Percentiles rank a stretch among this genome's conserved stretches.
Evolutionary conservation across 2,888 invertebrate species (phyloP).

Genomic region (Eutolmus rufibarbis): DNA sequence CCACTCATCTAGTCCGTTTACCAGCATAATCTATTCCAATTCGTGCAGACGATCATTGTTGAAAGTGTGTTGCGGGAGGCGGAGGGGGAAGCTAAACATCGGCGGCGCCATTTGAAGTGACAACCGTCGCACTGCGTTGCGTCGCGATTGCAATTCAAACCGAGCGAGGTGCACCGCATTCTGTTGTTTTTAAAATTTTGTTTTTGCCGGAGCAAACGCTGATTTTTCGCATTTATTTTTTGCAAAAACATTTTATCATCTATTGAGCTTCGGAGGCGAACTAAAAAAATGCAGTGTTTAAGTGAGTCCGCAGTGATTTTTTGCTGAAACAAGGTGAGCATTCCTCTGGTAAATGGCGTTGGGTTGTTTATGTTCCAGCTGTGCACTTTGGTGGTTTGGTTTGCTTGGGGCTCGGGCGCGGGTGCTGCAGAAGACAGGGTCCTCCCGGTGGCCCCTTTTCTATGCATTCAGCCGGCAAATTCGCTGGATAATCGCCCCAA

Average conservation of each 20-base stretch:
- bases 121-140: neutral
- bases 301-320: neutral
- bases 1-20: neutral
- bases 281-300: neutral
- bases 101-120: neutral
- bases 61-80: neutral
- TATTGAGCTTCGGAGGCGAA: neutral
- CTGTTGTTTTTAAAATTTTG: neutral
- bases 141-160: neutral
- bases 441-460: neutral
- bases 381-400: neutral
- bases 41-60: neutral
- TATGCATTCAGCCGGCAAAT: neutral
- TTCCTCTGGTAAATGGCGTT: neutral
- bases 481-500: neutral
- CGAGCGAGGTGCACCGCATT: neutral
- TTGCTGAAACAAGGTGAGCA: conserved; percentile 3
- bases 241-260: neutral
- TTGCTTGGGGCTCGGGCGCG: neutral
- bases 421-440: neutral
- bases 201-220: neutral
- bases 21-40: neutral
- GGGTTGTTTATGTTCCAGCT: neutral
- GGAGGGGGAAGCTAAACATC: neutral
- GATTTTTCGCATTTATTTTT: neutral